Evolutionary conservation across 2,113 vertebrate species (phyloP).

Genomic region (Poeciliopsis occidentalis): DNA sequence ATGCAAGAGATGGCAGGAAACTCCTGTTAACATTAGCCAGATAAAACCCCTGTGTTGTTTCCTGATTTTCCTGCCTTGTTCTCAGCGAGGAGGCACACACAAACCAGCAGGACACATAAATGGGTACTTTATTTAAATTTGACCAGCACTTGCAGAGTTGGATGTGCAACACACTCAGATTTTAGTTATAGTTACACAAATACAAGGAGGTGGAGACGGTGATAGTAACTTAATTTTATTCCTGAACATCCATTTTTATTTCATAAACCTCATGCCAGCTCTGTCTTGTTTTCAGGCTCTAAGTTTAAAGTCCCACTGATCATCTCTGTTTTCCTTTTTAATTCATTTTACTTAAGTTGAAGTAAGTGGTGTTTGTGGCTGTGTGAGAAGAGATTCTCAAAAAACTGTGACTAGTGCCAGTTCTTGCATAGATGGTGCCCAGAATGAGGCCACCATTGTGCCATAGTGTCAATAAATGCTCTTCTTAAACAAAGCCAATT

Average conservation of each 20-base stretch:
- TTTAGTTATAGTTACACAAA: neutral
- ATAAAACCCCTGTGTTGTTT: slow-evolving; percentile 40
- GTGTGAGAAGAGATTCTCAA: too few relatives aligned
- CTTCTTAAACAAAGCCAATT: neutral
- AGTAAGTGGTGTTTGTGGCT: too few relatives aligned
- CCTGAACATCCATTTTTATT: too few relatives aligned
- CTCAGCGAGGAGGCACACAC: neutral
- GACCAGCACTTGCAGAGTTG: neutral
- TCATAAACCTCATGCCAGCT: too few relatives aligned
- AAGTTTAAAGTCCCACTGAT: too few relatives aligned
- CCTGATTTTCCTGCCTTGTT: slow-evolving; percentile 24
- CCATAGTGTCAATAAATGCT: too few relatives aligned
- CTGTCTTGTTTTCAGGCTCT: too few relatives aligned
- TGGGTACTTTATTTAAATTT: neutral
- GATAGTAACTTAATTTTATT: too few relatives aligned
- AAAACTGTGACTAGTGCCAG: neutral
- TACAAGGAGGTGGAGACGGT: too few relatives aligned
- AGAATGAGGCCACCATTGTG: too few relatives aligned
- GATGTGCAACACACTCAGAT: neutral
- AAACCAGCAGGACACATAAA: neutral
- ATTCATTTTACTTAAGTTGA: too few relatives aligned
- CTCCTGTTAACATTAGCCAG: slow-evolving; percentile 22
- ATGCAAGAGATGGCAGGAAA: slow-evolving; percentile 28
- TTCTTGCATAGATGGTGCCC: neutral
- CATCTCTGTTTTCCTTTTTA: too few relatives aligned